Percentiles rank a stretch among this genome's conserved stretches.
Conservation (phyloP, 2,888 invertebrate species). For the Leptinotarsa tumamoca region DNA sequence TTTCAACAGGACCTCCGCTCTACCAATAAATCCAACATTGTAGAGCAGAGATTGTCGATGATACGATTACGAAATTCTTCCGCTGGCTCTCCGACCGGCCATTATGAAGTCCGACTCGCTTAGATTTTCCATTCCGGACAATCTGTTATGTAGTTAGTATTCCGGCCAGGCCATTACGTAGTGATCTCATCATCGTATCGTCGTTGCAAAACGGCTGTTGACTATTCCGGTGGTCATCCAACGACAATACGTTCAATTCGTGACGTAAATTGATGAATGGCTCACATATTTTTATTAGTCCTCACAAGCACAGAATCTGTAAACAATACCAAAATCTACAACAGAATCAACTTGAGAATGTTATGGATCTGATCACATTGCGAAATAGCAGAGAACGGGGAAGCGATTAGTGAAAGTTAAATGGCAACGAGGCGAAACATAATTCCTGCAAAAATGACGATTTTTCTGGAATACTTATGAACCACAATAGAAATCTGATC, state of each 20-base stretch:
- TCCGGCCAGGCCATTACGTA: constrained; percentile 50
- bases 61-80: constrained; percentile 14
- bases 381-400: too few relatives aligned
- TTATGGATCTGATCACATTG: too few relatives aligned
- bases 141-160: constrained; percentile 51
- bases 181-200: constrained; percentile 56
- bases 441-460: too few relatives aligned
- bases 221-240: constrained; percentile 49
- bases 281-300: constrained; percentile 26
- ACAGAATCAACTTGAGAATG: neutral
- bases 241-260: constrained; percentile 50
- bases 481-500: too few relatives aligned
- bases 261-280: constrained; percentile 50
- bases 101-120: constrained; percentile 18
- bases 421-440: too few relatives aligned
- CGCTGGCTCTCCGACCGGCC: neutral
- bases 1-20: neutral
- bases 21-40: neutral
- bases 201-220: constrained; percentile 54
- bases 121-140: constrained; percentile 22
- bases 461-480: too few relatives aligned
- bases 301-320: neutral
- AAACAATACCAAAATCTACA: neutral
- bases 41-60: neutral
- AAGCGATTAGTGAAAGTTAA: too few relatives aligned